A percentile compares a stretch with the other conserved stretches of the same genome.
Evolutionary conservation across 1,140 invertebrate genomes (phyloP).

Genomic region (Drosophila kepulauana): DNA sequence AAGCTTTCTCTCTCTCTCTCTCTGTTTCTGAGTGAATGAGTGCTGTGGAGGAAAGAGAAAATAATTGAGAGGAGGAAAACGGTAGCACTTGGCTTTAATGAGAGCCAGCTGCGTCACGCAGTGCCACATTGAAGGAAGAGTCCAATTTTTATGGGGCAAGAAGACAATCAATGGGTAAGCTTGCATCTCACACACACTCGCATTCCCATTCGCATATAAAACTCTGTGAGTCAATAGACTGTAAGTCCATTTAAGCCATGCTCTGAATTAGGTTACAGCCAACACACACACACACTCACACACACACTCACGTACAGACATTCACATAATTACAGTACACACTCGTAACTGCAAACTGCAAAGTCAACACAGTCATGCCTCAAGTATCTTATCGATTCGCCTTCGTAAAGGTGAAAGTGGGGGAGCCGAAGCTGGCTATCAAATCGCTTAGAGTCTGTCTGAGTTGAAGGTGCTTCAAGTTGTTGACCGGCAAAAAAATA

Average conservation of each 20-base stretch:
- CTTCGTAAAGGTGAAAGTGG: conserved; percentile 1
- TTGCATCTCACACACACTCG: conserved; percentile 20
- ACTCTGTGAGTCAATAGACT: conserved; percentile 74
- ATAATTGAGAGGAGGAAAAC: conserved; percentile 8
- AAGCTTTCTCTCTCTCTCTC: not conserved
- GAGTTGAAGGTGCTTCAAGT: conserved; percentile 52
- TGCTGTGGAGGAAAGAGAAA: conserved; percentile 16
- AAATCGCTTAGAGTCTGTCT: conserved; percentile 33
- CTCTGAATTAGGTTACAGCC: conserved; percentile 71
- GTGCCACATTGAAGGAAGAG: conserved; percentile 33
- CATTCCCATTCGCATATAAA: conserved; percentile 36
- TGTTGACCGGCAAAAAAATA: conserved; percentile 63
- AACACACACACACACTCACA: conserved; percentile 27
- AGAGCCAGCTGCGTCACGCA: conserved; percentile 70
- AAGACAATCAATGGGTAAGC: conserved; percentile 52
- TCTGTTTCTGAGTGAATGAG: conserved; percentile 15
- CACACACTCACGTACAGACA: not conserved
- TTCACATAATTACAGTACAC: conserved; percentile 57
- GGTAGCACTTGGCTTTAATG: conserved; percentile 60
- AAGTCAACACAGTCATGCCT: conserved; percentile 59
- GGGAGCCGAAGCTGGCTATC: conserved; percentile 16
- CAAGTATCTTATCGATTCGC: conserved; percentile 66
- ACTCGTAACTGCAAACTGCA: conserved; percentile 60
- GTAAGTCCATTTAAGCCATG: conserved; percentile 76
- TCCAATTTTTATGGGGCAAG: conserved; percentile 35